phyloP scores from a whole-genome alignment of 2,113 vertebrate genomes.

The Puma concolor region DNA sequence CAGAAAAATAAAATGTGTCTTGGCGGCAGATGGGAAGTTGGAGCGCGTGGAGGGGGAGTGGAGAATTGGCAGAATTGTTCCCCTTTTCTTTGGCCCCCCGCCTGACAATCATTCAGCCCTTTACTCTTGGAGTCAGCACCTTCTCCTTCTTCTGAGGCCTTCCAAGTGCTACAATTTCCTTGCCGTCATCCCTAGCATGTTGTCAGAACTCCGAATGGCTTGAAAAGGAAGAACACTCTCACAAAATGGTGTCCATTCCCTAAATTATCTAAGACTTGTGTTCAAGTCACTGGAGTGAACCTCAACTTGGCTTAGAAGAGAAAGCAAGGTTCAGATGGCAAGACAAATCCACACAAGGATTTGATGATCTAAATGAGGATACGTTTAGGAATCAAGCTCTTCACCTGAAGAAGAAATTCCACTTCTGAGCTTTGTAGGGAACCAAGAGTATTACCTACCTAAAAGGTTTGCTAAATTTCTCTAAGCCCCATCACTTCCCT shows the following conservation, averaged over 20 bases:
- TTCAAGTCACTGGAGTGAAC: neutral
- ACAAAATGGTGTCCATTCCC: neutral
- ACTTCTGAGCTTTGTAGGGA: neutral
- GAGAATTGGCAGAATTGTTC: conserved; percentile 71
- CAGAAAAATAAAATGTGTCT: conserved; percentile 81
- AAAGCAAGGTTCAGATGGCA: neutral
- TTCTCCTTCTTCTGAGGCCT: conserved; percentile 35
- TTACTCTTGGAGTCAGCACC: conserved; percentile 64
- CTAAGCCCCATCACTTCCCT: neutral
- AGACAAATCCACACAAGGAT: neutral
- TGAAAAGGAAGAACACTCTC: neutral
- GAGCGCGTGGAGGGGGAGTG: conserved; percentile 58
- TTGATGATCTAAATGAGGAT: neutral
- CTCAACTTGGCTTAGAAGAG: neutral
- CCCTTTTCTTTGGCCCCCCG: conserved; percentile 65
- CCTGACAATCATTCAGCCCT: conserved; percentile 74
- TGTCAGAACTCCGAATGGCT: neutral
- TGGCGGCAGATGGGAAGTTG: conserved; percentile 71
- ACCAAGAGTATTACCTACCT: neutral
- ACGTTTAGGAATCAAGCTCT: neutral
- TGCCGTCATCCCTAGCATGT: neutral
- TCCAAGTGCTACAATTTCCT: conserved; percentile 65
- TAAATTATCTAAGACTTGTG: neutral
- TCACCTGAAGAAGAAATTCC: neutral
- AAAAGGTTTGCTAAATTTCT: neutral